A percentile compares a stretch with the other conserved stretches of the same genome.
phyloP scores from a whole-genome alignment of 2,888 invertebrate species.

The Drosophila kuntzei region DNA sequence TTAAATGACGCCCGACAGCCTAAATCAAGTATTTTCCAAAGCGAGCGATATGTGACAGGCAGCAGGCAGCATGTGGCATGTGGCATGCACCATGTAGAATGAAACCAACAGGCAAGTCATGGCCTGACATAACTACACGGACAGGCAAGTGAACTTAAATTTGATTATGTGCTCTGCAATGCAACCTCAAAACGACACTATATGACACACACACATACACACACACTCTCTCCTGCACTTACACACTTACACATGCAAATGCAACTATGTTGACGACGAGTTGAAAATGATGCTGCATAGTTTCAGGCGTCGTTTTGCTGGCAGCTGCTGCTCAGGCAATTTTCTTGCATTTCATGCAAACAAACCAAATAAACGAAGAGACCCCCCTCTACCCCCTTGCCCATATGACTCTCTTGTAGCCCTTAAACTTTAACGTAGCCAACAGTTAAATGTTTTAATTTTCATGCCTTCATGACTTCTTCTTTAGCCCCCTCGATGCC shows the following conservation, averaged over 20 bases:
- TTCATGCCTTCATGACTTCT: constrained; percentile 57
- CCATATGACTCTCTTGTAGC: background rate
- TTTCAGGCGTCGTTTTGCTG: constrained; percentile 14
- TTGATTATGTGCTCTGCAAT: constrained; percentile 69
- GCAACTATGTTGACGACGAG: constrained; percentile 59
- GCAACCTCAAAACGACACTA: constrained; percentile 43
- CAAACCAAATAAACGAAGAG: constrained; percentile 51
- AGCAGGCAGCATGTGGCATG: constrained; percentile 23
- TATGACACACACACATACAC: constrained; percentile 10
- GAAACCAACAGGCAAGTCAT: constrained; percentile 13
- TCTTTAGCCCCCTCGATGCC: constrained; percentile 1
- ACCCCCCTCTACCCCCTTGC: background rate
- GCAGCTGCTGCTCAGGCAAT: constrained; percentile 57
- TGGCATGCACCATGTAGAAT: constrained; percentile 16
- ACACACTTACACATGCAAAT: constrained; percentile 1
- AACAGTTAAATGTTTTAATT: constrained; percentile 76
- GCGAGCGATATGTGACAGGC: constrained; percentile 8
- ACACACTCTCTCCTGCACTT: background rate
- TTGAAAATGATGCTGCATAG: constrained; percentile 56
- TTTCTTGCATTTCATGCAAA: constrained; percentile 69
- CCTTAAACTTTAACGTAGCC: constrained; percentile 51
- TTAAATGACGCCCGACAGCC: constrained; percentile 56
- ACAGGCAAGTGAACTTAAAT: constrained; percentile 64
- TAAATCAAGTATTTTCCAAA: constrained; percentile 28
- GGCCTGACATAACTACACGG: constrained; percentile 23